A percentile compares a stretch with the other conserved stretches of the same genome.
Conservation (phyloP, 2,888 invertebrate genomes). For the Dryobotodes eremita region DNA sequence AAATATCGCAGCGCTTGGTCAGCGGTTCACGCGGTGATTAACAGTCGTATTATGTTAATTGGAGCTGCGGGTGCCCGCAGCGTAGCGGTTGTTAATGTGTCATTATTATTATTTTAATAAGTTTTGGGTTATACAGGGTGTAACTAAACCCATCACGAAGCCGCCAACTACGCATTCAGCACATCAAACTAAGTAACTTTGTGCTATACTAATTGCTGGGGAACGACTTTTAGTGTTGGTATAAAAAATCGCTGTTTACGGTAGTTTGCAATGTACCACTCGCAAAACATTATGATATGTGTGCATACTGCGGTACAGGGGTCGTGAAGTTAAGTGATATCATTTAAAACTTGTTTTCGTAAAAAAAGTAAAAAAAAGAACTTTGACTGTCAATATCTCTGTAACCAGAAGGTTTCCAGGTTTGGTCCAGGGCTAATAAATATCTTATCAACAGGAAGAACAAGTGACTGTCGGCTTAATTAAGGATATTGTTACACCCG, state of each 20-base stretch:
- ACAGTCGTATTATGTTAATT: slow-evolving; percentile 10
- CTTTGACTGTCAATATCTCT: too few relatives aligned
- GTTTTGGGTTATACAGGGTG: not conserved
- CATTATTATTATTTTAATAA: not conserved
- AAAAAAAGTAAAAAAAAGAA: too few relatives aligned
- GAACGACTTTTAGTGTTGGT: not conserved
- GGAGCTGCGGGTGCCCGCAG: not conserved
- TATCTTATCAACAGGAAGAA: not conserved
- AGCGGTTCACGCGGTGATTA: slow-evolving; percentile 13
- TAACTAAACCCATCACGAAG: not conserved
- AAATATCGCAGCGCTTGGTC: slow-evolving; percentile 24
- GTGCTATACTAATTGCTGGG: not conserved
- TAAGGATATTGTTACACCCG: not conserved
- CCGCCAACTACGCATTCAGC: not conserved
- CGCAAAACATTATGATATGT: not conserved
- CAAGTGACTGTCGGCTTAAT: not conserved
- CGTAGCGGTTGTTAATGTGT: not conserved
- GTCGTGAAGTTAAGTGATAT: too few relatives aligned
- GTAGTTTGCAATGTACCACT: not conserved
- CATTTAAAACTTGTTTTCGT: too few relatives aligned
- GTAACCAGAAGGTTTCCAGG: not conserved
- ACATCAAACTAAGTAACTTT: too few relatives aligned
- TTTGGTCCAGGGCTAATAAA: not conserved
- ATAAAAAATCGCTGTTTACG: too few relatives aligned
- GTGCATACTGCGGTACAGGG: not conserved